Conservation (phyloP, 2,797 vertebrate genomes). For the Taenioides sp. region DNA sequence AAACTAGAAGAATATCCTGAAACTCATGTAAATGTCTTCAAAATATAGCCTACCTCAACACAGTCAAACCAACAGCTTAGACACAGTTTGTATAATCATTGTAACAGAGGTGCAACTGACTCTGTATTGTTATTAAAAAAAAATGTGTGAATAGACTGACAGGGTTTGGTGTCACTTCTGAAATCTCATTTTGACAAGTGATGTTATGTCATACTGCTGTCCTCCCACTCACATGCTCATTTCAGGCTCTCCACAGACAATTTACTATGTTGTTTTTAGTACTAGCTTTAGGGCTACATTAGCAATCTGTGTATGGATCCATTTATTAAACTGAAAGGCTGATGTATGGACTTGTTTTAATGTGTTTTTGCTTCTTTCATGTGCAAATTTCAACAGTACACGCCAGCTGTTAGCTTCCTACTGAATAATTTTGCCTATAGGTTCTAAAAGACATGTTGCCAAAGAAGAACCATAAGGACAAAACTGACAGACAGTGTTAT, state of each 20-base stretch:
- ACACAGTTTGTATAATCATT: constrained; percentile 4
- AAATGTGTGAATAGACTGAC: constrained; percentile 31
- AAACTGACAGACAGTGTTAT: no score
- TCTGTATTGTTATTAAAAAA: constrained; percentile 3
- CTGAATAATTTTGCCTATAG: no score
- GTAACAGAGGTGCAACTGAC: constrained; percentile 1
- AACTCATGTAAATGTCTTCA: constrained; percentile 11
- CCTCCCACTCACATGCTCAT: constrained; percentile 46
- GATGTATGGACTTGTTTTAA: no score
- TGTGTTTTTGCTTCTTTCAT: no score
- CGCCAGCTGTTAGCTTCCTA: no score
- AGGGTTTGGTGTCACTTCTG: constrained; percentile 26
- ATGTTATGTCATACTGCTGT: constrained; percentile 36
- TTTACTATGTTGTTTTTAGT: not conserved
- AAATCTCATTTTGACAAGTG: constrained; percentile 45
- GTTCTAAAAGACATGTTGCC: no score
- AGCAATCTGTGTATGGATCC: no score
- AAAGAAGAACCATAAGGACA: no score
- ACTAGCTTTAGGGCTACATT: no score
- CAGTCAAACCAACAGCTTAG: constrained; percentile 4
- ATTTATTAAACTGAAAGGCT: no score
- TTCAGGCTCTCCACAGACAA: constrained; percentile 9
- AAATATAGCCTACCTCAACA: not conserved
- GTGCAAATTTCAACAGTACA: no score
- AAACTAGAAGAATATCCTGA: not conserved